Evolutionary conservation across 2,888 invertebrate genomes (phyloP).

Genomic region (Dorcus hopei): DNA sequence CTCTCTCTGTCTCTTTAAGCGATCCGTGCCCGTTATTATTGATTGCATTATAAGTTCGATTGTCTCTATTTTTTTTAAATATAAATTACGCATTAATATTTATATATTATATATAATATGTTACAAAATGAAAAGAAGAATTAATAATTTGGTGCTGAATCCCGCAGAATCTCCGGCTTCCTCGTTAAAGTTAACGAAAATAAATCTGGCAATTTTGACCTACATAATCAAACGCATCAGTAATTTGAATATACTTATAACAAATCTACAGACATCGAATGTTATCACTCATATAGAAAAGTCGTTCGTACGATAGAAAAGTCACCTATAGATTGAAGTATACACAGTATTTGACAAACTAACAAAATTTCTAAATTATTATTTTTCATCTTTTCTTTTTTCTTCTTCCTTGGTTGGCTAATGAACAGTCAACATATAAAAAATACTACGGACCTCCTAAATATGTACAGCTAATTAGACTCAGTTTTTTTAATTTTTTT

Average conservation of each 20-base stretch:
- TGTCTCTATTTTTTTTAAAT: conserved; percentile 1
- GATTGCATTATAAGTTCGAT: conserved; percentile 4
- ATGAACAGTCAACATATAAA: conserved; percentile 8
- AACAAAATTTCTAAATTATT: neutral
- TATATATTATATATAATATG: neutral
- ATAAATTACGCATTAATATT: neutral
- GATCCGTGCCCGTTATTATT: neutral
- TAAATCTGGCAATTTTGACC: conserved; percentile 11
- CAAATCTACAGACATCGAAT: conserved; percentile 7
- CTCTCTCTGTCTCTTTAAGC: neutral
- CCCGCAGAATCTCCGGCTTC: too few species aligned
- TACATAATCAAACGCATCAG: neutral
- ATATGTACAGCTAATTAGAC: conserved; percentile 33
- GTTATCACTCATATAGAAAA: conserved; percentile 13
- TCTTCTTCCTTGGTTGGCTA: neutral
- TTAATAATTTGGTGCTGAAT: neutral
- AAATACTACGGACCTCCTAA: conserved; percentile 1
- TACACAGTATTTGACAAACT: neutral
- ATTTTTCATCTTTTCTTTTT: too few species aligned
- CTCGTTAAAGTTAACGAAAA: too few species aligned
- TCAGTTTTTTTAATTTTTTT: conserved; percentile 14
- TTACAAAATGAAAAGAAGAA: neutral
- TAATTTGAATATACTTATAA: neutral
- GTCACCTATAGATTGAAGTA: conserved; percentile 9
- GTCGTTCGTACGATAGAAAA: conserved; percentile 16